A percentile compares a stretch with the other conserved stretches of the same genome.
Evolutionary conservation across 2,797 vertebrate genomes (phyloP).

Genomic region (Gila robusta): DNA sequence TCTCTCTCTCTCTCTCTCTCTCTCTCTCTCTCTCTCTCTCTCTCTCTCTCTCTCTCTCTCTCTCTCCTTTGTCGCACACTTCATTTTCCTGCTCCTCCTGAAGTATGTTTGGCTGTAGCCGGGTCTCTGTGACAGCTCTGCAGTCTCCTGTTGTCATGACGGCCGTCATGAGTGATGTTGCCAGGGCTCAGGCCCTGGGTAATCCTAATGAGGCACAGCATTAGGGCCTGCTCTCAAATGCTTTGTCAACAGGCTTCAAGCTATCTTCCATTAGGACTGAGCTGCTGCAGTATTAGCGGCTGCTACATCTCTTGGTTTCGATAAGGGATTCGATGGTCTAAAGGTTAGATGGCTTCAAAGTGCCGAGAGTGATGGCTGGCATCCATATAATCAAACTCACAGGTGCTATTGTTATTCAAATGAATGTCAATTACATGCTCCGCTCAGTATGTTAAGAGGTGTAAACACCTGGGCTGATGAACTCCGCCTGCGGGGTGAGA

Average conservation of each 20-base stretch:
- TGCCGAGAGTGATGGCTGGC: neutral
- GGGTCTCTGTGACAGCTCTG: conserved; percentile 28
- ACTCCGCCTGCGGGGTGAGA: conserved; percentile 60
- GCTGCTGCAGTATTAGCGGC: conserved; percentile 5
- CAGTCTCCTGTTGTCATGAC: conserved; percentile 46
- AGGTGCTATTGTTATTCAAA: conserved; percentile 45
- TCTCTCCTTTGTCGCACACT: neutral
- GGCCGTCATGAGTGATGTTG: conserved; percentile 36
- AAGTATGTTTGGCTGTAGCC: conserved; percentile 24
- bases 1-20: neutral
- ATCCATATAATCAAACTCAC: conserved; percentile 25
- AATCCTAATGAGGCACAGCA: conserved; percentile 49
- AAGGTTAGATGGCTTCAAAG: conserved; percentile 31
- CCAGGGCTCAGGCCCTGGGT: conserved; percentile 14
- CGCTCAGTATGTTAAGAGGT: conserved; percentile 40
- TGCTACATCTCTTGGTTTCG: conserved; percentile 19
- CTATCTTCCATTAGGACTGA: conserved; percentile 40
- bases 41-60: neutral
- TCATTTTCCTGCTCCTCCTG: conserved; percentile 38
- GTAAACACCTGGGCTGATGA: conserved; percentile 45
- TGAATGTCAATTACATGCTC: conserved; percentile 43
- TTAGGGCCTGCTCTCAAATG: conserved; percentile 38
- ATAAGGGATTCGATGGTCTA: conserved; percentile 15
- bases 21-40: neutral
- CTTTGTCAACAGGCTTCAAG: conserved; percentile 48